These are phyloP conservation scores for Turdus rufiventris DNA, from an alignment of 2,113 vertebrate species.

Conservation along the genomic window DNA sequence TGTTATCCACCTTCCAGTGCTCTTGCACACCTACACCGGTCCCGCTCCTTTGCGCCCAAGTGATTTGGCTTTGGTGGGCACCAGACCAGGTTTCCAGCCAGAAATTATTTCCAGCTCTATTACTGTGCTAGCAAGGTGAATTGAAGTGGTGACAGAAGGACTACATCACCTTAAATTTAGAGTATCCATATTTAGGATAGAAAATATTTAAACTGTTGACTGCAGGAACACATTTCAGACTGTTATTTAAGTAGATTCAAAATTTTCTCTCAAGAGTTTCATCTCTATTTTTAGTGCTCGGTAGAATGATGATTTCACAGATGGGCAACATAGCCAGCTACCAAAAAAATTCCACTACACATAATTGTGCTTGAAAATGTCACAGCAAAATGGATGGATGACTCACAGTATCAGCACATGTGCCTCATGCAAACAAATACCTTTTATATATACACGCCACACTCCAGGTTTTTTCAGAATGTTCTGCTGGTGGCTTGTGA, in stretches of 20 bases:
- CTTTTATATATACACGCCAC: conserved; percentile 49
- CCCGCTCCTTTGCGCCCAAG: background rate
- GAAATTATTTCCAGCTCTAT: conserved; percentile 36
- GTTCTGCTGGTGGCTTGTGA: background rate
- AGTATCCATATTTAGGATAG: conserved; percentile 37
- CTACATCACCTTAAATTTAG: conserved; percentile 55
- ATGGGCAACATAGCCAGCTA: conserved; percentile 69
- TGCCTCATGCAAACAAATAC: conserved; percentile 53
- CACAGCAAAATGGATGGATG: conserved; percentile 60
- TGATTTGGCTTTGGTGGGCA: conserved; percentile 7
- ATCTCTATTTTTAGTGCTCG: conserved; percentile 59
- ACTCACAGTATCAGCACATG: conserved; percentile 65
- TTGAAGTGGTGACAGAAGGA: conserved; percentile 24
- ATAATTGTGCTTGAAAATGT: conserved; percentile 72
- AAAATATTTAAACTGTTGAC: conserved; percentile 62
- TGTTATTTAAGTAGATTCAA: conserved; percentile 39
- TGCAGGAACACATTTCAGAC: conserved; percentile 43
- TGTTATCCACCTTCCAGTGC: background rate
- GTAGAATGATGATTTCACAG: conserved; percentile 70
- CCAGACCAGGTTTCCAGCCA: background rate
- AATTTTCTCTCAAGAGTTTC: conserved; percentile 52
- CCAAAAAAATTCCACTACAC: conserved; percentile 68
- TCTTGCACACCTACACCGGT: background rate
- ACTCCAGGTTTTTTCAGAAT: background rate
- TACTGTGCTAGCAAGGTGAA: conserved; percentile 37